Evolutionary conservation across 2,888 invertebrate genomes (phyloP).

Genomic region (Tachina grossa): DNA sequence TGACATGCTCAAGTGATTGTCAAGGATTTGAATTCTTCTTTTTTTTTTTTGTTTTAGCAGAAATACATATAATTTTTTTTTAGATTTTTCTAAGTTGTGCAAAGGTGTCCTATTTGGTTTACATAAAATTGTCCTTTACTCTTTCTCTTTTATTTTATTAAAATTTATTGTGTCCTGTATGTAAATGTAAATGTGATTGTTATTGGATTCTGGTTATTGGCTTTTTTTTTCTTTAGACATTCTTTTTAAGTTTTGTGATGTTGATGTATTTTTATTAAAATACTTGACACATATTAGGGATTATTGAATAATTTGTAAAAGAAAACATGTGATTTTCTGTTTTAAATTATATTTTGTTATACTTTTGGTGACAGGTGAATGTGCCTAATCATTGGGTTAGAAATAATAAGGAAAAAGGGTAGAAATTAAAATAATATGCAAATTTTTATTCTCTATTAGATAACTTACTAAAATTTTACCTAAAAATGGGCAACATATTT

Average conservation of each 20-base stretch:
- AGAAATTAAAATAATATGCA: neutral
- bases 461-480: neutral
- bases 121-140: constrained; percentile 23
- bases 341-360: constrained; percentile 30
- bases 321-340: constrained; percentile 50
- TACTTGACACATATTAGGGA: constrained; percentile 56
- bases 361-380: constrained; percentile 26
- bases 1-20: constrained; percentile 66
- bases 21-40: constrained; percentile 52
- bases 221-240: neutral
- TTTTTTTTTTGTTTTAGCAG: constrained; percentile 10
- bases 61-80: constrained; percentile 26
- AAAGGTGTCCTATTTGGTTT: constrained; percentile 43
- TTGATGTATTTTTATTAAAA: constrained; percentile 51
- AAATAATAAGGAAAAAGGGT: neutral
- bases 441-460: neutral
- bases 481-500: neutral
- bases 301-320: constrained; percentile 46
- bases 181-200: constrained; percentile 66
- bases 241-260: constrained; percentile 29
- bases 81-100: neutral
- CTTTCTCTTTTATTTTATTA: constrained; percentile 13
- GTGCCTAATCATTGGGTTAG: neutral
- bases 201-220: constrained; percentile 44
- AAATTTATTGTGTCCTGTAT: constrained; percentile 45